Conservation (phyloP, 2,113 vertebrate genomes). For the Ctenomys sociabilis region DNA sequence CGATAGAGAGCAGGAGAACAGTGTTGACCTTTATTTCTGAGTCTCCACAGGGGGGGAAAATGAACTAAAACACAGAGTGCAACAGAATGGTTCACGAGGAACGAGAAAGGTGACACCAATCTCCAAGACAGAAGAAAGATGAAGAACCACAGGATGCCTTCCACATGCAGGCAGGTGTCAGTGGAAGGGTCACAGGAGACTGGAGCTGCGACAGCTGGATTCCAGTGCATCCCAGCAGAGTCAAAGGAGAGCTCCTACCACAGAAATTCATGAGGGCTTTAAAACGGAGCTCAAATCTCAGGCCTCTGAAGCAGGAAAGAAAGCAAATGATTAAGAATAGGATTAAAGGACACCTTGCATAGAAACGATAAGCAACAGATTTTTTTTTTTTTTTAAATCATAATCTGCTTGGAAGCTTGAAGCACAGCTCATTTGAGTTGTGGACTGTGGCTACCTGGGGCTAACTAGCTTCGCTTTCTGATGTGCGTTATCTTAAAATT, state of each 20-base stretch:
- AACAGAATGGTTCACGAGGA: neutral
- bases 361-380: neutral
- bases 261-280: neutral
- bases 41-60: neutral
- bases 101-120: neutral
- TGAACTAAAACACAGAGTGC: neutral
- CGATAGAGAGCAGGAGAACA: neutral
- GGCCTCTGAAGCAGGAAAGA: neutral
- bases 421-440: neutral
- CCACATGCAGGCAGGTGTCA: neutral
- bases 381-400: slow-evolving; percentile 15
- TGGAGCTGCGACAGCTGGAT: neutral
- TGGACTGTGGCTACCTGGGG: neutral
- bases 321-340: neutral
- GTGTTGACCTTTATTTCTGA: slow-evolving; percentile 25
- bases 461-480: neutral
- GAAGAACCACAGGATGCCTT: neutral
- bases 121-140: neutral
- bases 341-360: neutral
- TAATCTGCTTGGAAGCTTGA: neutral
- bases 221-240: neutral
- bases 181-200: neutral
- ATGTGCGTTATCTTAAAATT: neutral
- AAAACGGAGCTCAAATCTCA: neutral
- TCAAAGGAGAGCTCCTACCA: neutral